Evolutionary conservation across 2,113 vertebrate genomes (phyloP).

Genomic region (Anhinga anhinga): DNA sequence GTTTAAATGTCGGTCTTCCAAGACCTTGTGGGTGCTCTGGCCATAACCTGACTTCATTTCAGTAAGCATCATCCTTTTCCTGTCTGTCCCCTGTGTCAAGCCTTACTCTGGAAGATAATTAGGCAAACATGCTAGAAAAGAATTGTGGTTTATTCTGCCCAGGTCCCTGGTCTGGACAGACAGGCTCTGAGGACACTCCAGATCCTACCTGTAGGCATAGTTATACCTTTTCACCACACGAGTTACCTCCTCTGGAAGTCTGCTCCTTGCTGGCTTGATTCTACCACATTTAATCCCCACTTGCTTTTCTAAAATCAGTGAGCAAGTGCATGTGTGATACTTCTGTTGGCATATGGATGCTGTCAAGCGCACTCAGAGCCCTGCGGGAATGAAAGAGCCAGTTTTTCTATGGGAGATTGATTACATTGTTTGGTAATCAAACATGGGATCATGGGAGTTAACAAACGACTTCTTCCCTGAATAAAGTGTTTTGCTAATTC

Average conservation of each 20-base stretch:
- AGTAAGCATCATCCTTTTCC: not conserved
- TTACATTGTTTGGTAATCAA: not conserved
- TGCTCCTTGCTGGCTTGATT: not conserved
- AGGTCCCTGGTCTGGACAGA: not conserved
- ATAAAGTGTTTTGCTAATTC: not conserved
- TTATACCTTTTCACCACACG: fast-evolving
- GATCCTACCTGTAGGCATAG: not conserved
- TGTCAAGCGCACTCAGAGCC: not conserved
- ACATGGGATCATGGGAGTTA: not conserved
- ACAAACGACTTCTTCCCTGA: not conserved
- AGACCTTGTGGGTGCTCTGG: not conserved
- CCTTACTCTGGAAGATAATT: not conserved
- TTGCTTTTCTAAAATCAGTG: not conserved
- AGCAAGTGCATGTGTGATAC: not conserved
- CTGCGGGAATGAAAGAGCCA: not conserved
- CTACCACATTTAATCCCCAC: not conserved
- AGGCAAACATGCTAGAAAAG: not conserved
- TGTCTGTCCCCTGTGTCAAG: not conserved
- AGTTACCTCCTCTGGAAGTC: not conserved
- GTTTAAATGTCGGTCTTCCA: not conserved
- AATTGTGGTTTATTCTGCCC: not conserved
- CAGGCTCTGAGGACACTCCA: not conserved
- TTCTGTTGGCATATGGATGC: not conserved
- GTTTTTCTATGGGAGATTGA: not conserved
- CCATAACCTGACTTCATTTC: not conserved